These are phyloP conservation scores for Virgularia gustaviana DNA, from an alignment of 92 coral and sea anemone genomes.

Conservation along the genomic window DNA sequence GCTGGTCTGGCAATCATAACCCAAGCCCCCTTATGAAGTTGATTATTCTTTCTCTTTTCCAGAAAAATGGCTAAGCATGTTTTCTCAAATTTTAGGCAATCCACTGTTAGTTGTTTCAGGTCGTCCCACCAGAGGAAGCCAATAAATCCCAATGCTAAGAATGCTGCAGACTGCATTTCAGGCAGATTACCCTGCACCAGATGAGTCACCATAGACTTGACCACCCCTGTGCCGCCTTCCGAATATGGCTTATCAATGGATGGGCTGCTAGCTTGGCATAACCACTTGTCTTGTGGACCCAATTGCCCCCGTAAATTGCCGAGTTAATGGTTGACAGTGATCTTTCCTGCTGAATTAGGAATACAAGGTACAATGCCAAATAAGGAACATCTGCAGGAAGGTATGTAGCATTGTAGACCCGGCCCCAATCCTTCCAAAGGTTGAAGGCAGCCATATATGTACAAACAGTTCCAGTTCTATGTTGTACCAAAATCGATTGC, in stretches of 20 bases:
- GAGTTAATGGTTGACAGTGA: slow-evolving; percentile 31
- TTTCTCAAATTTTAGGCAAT: slow-evolving; percentile 23
- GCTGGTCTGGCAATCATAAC: slow-evolving; percentile 16
- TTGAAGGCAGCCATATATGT: slow-evolving; percentile 39
- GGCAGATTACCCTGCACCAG: not conserved
- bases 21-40: slow-evolving; percentile 24
- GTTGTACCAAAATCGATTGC: slow-evolving; percentile 41
- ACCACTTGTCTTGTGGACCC: slow-evolving; percentile 34
- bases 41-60: slow-evolving; percentile 44
- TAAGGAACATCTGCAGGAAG: slow-evolving; percentile 45
- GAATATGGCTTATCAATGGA: slow-evolving; percentile 1
- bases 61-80: slow-evolving; percentile 44
- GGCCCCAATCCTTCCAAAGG: slow-evolving; percentile 43
- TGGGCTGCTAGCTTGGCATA: slow-evolving; percentile 2
- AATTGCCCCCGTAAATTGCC: slow-evolving; percentile 39
- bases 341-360: slow-evolving; percentile 50
- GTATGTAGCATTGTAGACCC: not conserved
- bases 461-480: slow-evolving; percentile 53
- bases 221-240: slow-evolving; percentile 7
- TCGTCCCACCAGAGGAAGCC: slow-evolving; percentile 49
- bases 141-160: slow-evolving; percentile 32
- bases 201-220: not conserved
- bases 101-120: slow-evolving; percentile 26
- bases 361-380: slow-evolving; percentile 49
- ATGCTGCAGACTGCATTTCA: slow-evolving; percentile 14